Percentiles rank a stretch among this genome's conserved stretches.
These are phyloP conservation scores for Mastomys coucha DNA, from an alignment of 2,113 vertebrate species.

Conservation along the genomic window DNA sequence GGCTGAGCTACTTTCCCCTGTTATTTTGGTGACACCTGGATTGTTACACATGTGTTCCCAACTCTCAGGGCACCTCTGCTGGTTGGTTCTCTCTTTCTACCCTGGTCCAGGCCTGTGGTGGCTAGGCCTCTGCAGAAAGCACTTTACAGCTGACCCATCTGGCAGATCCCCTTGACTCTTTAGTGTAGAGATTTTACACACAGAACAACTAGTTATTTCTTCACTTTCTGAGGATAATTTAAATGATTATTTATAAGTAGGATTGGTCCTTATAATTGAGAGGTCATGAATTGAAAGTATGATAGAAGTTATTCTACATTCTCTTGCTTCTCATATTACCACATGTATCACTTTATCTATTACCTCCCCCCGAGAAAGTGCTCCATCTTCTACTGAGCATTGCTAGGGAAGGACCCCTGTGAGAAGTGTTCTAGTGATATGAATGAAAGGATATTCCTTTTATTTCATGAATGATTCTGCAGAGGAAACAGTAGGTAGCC, in stretches of 20 bases:
- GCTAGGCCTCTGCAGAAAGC: neutral
- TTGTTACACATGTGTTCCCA: neutral
- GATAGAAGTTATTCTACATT: neutral
- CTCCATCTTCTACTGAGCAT: neutral
- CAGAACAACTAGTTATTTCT: neutral
- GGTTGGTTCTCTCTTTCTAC: neutral
- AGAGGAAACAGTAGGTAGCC: neutral
- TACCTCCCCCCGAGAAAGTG: neutral
- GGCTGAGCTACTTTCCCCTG: neutral
- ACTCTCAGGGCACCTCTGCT: neutral
- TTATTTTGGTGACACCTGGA: neutral
- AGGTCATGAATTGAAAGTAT: neutral
- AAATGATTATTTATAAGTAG: neutral
- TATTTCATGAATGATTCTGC: slow-evolving; percentile 33
- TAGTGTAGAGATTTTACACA: neutral
- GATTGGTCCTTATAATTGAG: slow-evolving; percentile 5
- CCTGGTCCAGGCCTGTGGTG: neutral
- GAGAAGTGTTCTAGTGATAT: neutral
- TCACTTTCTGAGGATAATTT: slow-evolving; percentile 35
- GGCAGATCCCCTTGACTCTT: neutral
- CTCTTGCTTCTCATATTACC: neutral
- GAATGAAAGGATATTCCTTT: neutral
- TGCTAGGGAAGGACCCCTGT: neutral
- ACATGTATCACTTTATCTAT: neutral
- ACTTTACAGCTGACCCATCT: neutral